phyloP scores from a whole-genome alignment of 2,888 invertebrate genomes.

The Andrena haemorrhoa region DNA sequence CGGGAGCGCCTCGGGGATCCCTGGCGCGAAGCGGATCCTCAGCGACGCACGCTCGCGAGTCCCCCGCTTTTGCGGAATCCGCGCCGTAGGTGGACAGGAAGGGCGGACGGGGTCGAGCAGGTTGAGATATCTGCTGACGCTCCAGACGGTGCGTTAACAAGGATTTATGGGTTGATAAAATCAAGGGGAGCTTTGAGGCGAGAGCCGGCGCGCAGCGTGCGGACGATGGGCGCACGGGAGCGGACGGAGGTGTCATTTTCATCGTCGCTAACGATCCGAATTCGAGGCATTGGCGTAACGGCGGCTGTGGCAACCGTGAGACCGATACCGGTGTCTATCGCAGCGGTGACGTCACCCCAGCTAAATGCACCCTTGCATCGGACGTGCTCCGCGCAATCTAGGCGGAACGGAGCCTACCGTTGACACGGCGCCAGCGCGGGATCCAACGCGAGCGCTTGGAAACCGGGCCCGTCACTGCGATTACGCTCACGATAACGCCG shows the following conservation, averaged over 20 bases:
- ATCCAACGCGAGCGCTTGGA: slow-evolving; percentile 2
- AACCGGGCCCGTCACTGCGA: slow-evolving; percentile 23
- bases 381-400: slow-evolving; percentile 32
- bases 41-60: too few species aligned
- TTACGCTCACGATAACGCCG: slow-evolving; percentile 22
- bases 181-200: too few species aligned
- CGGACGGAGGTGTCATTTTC: slow-evolving; percentile 58
- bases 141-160: slow-evolving; percentile 7
- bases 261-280: slow-evolving; percentile 51
- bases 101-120: too few species aligned
- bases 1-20: too few species aligned
- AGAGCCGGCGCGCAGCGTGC: neutral
- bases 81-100: too few species aligned
- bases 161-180: slow-evolving; percentile 24
- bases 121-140: neutral
- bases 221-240: slow-evolving; percentile 3
- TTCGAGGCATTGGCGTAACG: slow-evolving; percentile 44
- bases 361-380: slow-evolving; percentile 47
- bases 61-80: too few species aligned
- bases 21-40: too few species aligned
- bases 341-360: slow-evolving; percentile 43
- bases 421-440: slow-evolving; percentile 55
- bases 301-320: slow-evolving; percentile 39
- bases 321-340: slow-evolving; percentile 30
- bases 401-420: slow-evolving; percentile 41